Evolutionary conservation across 1,140 invertebrate species (phyloP).

Genomic region (Aricia agestis): DNA sequence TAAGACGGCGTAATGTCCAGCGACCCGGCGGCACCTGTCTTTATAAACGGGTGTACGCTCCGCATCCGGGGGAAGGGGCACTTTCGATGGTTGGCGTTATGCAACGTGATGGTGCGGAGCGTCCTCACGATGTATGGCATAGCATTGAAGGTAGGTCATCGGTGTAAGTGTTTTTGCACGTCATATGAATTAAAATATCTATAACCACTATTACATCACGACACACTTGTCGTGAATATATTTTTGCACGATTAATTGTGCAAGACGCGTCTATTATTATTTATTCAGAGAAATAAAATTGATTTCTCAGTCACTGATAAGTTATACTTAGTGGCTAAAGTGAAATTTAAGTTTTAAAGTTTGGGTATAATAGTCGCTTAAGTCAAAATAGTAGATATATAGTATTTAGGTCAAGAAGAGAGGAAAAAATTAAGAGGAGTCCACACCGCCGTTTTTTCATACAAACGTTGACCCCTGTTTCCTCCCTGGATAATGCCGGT

Average conservation of each 20-base stretch:
- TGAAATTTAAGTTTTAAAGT: too few species aligned
- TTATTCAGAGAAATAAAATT: too few species aligned
- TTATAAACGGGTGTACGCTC: slow-evolving; percentile 66
- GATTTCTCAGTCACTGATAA: too few species aligned
- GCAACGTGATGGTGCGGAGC: slow-evolving; percentile 59
- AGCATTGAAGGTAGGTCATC: slow-evolving; percentile 21
- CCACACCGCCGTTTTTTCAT: too few species aligned
- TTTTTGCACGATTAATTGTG: neutral
- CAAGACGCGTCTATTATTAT: neutral
- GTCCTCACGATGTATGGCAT: slow-evolving; percentile 37
- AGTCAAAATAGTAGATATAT: too few species aligned
- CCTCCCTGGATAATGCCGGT: too few species aligned
- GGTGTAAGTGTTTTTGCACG: neutral
- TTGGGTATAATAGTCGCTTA: too few species aligned
- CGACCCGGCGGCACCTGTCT: slow-evolving; percentile 54
- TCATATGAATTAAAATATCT: slow-evolving; percentile 9
- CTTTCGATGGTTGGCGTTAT: slow-evolving; percentile 69
- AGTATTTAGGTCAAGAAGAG: too few species aligned
- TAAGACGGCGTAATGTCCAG: slow-evolving; percentile 63
- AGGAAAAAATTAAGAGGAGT: too few species aligned
- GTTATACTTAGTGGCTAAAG: too few species aligned
- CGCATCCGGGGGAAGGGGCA: slow-evolving; percentile 63
- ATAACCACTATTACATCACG: neutral
- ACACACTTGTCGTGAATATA: neutral
- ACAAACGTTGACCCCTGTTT: too few species aligned